These are phyloP conservation scores for Etheostoma nigrum DNA, from an alignment of 2,797 vertebrate species.

Conservation along the genomic window DNA sequence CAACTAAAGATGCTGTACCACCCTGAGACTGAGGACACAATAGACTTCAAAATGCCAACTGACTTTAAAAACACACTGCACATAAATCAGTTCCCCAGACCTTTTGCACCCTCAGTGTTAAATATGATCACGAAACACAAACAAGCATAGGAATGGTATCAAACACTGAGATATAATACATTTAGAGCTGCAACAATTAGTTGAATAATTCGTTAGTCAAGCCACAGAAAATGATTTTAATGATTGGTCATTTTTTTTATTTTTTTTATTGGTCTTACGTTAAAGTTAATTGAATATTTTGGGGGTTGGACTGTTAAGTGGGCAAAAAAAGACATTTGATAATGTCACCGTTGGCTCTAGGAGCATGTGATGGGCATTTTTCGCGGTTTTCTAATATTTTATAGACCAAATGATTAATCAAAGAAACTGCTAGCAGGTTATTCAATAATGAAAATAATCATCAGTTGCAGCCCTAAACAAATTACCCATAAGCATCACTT, in stretches of 20 bases:
- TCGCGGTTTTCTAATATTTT: background rate
- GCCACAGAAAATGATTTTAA: background rate
- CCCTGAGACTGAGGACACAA: constrained; percentile 12
- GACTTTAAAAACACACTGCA: background rate
- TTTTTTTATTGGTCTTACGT: background rate
- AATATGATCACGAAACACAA: constrained; percentile 6
- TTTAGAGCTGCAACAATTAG: constrained; percentile 21
- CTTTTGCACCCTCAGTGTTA: constrained; percentile 6
- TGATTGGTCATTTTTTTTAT: too few species aligned
- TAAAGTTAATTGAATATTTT: background rate
- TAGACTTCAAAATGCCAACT: background rate
- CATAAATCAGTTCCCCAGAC: background rate
- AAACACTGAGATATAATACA: background rate
- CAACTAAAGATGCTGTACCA: constrained; percentile 1
- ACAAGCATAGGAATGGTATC: background rate
- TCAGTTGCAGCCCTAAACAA: constrained; percentile 16
- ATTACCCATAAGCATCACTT: background rate
- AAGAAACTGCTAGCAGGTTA: constrained; percentile 4
- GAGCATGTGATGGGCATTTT: background rate
- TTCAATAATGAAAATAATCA: background rate
- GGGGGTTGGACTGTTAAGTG: background rate
- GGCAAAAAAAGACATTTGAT: background rate
- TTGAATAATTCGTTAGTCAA: background rate
- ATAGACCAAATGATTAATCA: background rate
- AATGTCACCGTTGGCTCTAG: background rate